These are phyloP conservation scores for Globia sparganii DNA, from an alignment of 2,888 invertebrate species.

Conservation along the genomic window DNA sequence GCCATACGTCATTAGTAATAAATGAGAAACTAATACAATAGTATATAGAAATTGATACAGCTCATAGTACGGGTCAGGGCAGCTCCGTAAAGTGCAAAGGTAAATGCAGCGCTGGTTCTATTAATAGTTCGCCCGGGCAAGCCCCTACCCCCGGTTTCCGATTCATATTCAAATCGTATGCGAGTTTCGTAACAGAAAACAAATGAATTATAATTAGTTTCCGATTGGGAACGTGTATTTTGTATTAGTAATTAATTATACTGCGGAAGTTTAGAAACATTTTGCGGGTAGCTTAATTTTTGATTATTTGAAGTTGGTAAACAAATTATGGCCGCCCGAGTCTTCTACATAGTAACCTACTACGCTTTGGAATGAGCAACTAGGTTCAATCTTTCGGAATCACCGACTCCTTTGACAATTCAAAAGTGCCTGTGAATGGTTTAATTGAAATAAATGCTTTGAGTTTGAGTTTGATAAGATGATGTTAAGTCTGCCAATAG, in stretches of 20 bases:
- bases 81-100: constrained; percentile 81
- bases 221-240: background rate
- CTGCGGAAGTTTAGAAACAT: background rate
- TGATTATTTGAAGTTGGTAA: background rate
- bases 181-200: constrained; percentile 8
- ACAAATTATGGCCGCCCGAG: background rate
- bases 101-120: constrained; percentile 78
- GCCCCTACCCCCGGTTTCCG: constrained; percentile 57
- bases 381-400: background rate
- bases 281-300: background rate
- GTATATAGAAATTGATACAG: constrained; percentile 54
- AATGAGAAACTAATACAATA: constrained; percentile 16
- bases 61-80: constrained; percentile 58
- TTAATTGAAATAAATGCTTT: background rate
- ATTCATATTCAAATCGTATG: constrained; percentile 33
- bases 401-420: background rate
- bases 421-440: background rate
- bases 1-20: constrained; percentile 10
- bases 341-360: background rate
- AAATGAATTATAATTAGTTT: constrained; percentile 9
- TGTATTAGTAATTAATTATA: background rate
- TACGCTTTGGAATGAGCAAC: background rate
- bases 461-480: background rate
- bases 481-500: no score
- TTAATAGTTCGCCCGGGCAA: constrained; percentile 78